Evolutionary conservation across 2,888 invertebrate genomes (phyloP), one percentile per base, ranked within the genome.

Genomic region (Agrotis exclamationis): DNA sequence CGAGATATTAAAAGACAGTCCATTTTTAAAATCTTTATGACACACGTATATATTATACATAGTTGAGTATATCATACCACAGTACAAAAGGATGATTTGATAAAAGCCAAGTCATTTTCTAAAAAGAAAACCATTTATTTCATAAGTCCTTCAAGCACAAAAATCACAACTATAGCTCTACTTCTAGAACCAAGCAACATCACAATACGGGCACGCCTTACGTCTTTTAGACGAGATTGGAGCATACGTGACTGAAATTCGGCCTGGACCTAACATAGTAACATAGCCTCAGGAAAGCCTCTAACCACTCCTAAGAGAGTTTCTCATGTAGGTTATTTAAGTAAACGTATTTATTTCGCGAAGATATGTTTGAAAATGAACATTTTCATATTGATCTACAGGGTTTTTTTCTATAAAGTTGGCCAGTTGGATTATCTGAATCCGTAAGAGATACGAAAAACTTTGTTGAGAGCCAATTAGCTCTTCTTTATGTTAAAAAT

Each of bases 221-320:
- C 66, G 69, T 80, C 63, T 75, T 73, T 73, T 67, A 68, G 73
- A 62, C 57, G 63, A 80, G 73, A 68, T 75, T 71, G 33, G 22
- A 53, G 62, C 53, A 68, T 60, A 83, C 81, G 79, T 79, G 84
- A 80, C 84, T 74, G 33, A 76, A 83, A 79, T 83, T 76, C 68
- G 63, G 67, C 48, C 58, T 60, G 65, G 71, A 65, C 68, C 78
- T 79, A 62, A 66, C 51, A 68, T 57, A 24, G 64, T 79, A 62
- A 66, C 51, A 68, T 57, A 24, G 64, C 59, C 59, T 22, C 60
- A 63, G 66, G 48, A 80, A 70, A 78, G 73, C 66, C 59, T 69
- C 24, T 59, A 62, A 80, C 74, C 39, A 78, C 63, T 47, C 33
- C 45, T 33, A 54, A 65, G 66, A 62, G 68, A 67, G 70, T 63